Base-by-base conservation (phyloP, 2,113 vertebrate genomes). In the Pundamilia nyererei region DNA sequence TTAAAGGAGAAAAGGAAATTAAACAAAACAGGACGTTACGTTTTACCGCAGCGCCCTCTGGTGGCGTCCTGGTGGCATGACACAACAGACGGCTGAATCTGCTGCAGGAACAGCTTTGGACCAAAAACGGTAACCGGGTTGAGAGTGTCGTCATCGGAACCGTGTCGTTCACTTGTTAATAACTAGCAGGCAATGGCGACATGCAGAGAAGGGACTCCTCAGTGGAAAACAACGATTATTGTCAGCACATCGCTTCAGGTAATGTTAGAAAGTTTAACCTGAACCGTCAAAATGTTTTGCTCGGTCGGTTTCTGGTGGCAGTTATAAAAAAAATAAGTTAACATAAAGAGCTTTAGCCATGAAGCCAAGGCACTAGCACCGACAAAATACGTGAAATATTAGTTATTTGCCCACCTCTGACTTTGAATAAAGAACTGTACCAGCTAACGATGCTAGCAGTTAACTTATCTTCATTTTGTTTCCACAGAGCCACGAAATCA, bases 181-280 rank as follows among this genome's bases (percentile, higher is more conserved):
- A n/a, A 26, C 14, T 14, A 38, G 7, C 0, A 2, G 12, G 31
- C 17, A 4, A 96, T 94, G 92, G 40, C 84, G 5, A 17, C 56
- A 1, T 2, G 45, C 56, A 24, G 4, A n/a, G 84, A 86, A 60
- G 24, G 12, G 5, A 24, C 13, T 42, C 14, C 82, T 90, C 93
- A 62, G n/a, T 98, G 98, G 98, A 94, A 87, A 92, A 98, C 98
- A 3, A 99, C 98, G 0, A 72, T 98, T 70, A 98, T 99, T 75
- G 85, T 98, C 84, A 99, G 97, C 60, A 83, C 96, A 3, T 95
- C 96, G 15, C 96, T 98, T 33, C 96, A 97, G 98, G 98, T 88
- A 55, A 26, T 13, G 5, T 60, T 77, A 5, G 42, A 33, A 12
- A 40, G 9, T 54, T 70, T 47, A 9, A 49, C 8, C 19, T 53